Percentiles rank a stretch among this genome's conserved stretches.
Evolutionary conservation across 1,140 invertebrate species (phyloP).

Genomic region (Calliphora vicina): DNA sequence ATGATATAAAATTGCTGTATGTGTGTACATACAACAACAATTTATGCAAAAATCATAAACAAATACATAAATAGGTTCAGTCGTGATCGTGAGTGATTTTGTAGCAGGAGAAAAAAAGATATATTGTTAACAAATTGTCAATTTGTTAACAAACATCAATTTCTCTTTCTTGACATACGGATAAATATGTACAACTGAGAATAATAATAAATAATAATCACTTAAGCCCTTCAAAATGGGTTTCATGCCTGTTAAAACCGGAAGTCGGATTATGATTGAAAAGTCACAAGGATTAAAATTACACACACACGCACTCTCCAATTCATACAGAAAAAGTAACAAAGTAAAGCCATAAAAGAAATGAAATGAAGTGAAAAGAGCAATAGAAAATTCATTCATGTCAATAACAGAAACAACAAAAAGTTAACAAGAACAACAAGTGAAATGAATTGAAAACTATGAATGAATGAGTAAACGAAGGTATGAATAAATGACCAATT

Average conservation of each 20-base stretch:
- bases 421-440: not conserved
- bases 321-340: not conserved
- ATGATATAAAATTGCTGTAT: too few species aligned
- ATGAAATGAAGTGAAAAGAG: not conserved
- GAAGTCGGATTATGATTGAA: conserved; percentile 24
- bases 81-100: too few species aligned
- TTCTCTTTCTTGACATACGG: not conserved
- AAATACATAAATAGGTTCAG: too few species aligned
- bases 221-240: not conserved
- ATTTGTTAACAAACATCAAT: not conserved
- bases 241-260: conserved; percentile 6
- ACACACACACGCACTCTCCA: not conserved
- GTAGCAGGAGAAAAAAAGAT: too few species aligned
- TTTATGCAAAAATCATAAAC: too few species aligned
- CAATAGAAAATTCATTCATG: conserved; percentile 19
- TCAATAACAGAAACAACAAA: not conserved
- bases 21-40: too few species aligned
- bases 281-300: conserved; percentile 17
- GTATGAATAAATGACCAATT: not conserved
- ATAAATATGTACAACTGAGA: not conserved
- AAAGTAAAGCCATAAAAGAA: not conserved
- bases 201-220: not conserved
- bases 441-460: not conserved
- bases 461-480: too few species aligned
- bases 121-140: too few species aligned